A percentile compares a stretch with the other conserved stretches of the same genome.
phyloP scores from a whole-genome alignment of 2,888 invertebrate species.

The Lutraria lutraria region DNA sequence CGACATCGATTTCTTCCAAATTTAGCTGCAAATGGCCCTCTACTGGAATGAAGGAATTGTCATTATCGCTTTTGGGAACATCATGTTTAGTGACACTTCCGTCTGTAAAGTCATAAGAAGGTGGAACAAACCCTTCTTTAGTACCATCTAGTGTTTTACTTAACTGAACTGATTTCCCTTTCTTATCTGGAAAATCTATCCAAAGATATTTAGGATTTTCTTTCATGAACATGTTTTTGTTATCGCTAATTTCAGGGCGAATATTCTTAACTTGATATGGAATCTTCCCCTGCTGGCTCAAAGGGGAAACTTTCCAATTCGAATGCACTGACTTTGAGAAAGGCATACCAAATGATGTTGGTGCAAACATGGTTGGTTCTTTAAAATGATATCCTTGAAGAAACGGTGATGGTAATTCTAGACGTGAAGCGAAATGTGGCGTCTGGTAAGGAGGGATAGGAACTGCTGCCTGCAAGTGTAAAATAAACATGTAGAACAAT shows the following conservation, averaged over 20 bases:
- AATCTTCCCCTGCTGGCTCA: not conserved
- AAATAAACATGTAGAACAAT: not conserved
- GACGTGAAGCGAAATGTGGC: not conserved
- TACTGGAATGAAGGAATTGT: not conserved
- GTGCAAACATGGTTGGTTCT: not conserved
- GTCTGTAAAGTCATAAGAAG: not conserved
- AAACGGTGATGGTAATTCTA: not conserved
- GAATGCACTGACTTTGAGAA: not conserved
- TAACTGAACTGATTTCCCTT: not conserved
- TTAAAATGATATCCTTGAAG: not conserved
- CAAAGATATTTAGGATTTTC: slow-evolving; percentile 12
- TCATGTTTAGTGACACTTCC: not conserved
- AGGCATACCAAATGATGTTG: not conserved
- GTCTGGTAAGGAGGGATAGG: not conserved
- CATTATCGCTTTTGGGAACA: not conserved
- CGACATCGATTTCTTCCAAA: not conserved
- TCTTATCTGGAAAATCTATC: slow-evolving; percentile 4
- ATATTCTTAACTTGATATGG: not conserved
- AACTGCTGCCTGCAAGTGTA: not conserved
- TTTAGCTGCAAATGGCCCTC: not conserved
- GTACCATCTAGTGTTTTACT: not conserved
- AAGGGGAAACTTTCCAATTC: not conserved
- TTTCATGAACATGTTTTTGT: not conserved
- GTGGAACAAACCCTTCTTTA: not conserved
- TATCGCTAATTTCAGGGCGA: not conserved